Conservation (phyloP, 2,113 vertebrate species). For the Microcebus griseorufus region DNA sequence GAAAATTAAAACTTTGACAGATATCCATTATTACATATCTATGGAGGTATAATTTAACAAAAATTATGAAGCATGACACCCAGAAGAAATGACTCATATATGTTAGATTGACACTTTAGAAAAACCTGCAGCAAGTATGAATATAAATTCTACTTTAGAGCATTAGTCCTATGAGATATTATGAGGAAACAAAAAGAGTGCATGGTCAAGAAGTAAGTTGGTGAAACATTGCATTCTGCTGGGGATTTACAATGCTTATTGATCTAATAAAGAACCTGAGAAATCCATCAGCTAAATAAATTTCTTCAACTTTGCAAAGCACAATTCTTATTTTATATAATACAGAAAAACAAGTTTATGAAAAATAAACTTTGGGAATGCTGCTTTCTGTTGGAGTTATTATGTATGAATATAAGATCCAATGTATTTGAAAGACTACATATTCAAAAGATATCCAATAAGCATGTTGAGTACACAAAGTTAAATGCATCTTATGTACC, state of each 20-base stretch:
- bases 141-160: background rate
- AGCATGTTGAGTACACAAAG: background rate
- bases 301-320: background rate
- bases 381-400: background rate
- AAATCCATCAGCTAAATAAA: conserved; percentile 17
- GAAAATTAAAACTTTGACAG: background rate
- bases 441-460: background rate
- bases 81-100: conserved; percentile 7
- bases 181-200: background rate
- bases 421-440: background rate
- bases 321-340: conserved; percentile 17
- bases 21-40: background rate
- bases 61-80: background rate
- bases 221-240: background rate
- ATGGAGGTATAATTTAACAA: background rate
- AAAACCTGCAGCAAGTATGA: background rate
- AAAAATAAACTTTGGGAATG: conserved; percentile 17
- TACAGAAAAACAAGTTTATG: background rate
- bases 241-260: background rate
- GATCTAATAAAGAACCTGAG: background rate
- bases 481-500: background rate
- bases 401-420: background rate
- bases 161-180: background rate
- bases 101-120: background rate
- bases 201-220: background rate